A percentile compares a stretch with the other conserved stretches of the same genome.
phyloP scores from a whole-genome alignment of 2,888 invertebrate genomes.

The Endotricha flammealis region DNA sequence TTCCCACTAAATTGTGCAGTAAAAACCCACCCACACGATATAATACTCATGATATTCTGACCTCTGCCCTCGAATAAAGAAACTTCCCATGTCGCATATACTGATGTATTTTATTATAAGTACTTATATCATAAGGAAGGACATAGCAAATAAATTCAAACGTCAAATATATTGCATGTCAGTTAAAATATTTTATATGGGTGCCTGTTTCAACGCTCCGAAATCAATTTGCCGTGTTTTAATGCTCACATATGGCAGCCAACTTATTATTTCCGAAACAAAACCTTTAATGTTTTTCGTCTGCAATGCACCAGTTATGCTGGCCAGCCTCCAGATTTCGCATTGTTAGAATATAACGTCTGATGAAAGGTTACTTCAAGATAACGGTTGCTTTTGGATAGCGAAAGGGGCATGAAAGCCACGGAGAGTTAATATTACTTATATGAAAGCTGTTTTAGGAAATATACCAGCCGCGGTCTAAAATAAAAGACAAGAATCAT shows the following conservation, averaged over 20 bases:
- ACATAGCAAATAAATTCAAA: background rate
- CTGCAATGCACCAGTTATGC: slow-evolving; percentile 54
- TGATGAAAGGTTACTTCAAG: slow-evolving; percentile 38
- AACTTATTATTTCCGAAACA: slow-evolving; percentile 9
- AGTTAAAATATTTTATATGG: slow-evolving; percentile 3
- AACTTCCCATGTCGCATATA: slow-evolving; percentile 27
- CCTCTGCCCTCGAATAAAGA: slow-evolving; percentile 62
- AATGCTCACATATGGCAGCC: slow-evolving; percentile 5
- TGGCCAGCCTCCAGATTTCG: slow-evolving; percentile 64
- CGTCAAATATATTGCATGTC: slow-evolving; percentile 4
- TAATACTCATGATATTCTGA: slow-evolving; percentile 63
- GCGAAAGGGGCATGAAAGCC: too few species aligned
- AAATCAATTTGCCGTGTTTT: slow-evolving; percentile 8
- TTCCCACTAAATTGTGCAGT: slow-evolving; percentile 62
- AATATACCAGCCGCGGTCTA: too few species aligned
- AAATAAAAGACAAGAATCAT: too few species aligned
- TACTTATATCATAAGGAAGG: too few species aligned
- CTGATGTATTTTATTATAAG: slow-evolving; percentile 29
- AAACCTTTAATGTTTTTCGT: slow-evolving; percentile 16
- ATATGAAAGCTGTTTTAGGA: too few species aligned
- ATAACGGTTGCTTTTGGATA: slow-evolving; percentile 23
- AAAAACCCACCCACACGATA: slow-evolving; percentile 70
- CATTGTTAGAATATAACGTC: slow-evolving; percentile 57
- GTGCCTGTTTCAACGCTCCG: background rate
- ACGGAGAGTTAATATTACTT: too few species aligned